phyloP scores from a whole-genome alignment of 2,797 vertebrate genomes.

The Parauchenoglanis ngamensis region DNA sequence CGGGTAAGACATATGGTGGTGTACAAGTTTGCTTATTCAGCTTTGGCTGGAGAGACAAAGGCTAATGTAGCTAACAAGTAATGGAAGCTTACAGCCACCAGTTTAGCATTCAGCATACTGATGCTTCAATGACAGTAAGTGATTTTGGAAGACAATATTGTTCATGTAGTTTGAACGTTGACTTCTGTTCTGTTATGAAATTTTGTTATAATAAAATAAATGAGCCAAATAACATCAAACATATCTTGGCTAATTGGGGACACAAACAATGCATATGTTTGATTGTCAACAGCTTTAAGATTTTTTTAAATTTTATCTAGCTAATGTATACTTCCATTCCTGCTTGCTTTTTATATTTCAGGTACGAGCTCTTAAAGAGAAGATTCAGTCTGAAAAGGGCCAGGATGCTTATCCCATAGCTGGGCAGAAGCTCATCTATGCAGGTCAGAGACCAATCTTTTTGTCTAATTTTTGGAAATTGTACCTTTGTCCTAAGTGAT shows the following conservation, averaged over 20 bases:
- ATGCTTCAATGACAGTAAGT: background rate
- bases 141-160: background rate
- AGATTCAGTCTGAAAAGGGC: slow-evolving; percentile 74
- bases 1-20: background rate
- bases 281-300: background rate
- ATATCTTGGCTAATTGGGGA: background rate
- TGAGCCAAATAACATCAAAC: background rate
- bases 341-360: slow-evolving; percentile 49
- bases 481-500: background rate
- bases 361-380: slow-evolving; percentile 77
- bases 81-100: background rate
- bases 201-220: background rate
- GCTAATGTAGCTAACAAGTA: background rate
- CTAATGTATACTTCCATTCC: background rate
- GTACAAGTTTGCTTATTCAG: background rate
- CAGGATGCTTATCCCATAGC: slow-evolving; percentile 73
- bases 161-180: background rate
- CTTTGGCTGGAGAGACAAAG: background rate
- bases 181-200: background rate
- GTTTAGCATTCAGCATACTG: background rate
- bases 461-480: background rate
- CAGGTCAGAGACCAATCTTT: slow-evolving; percentile 64
- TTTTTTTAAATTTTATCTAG: background rate
- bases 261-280: background rate
- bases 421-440: slow-evolving; percentile 81